Evolutionary conservation across 2,113 vertebrate species (phyloP), one percentile per base, ranked within the genome.

Genomic region (Ageneiosus marmoratus): DNA sequence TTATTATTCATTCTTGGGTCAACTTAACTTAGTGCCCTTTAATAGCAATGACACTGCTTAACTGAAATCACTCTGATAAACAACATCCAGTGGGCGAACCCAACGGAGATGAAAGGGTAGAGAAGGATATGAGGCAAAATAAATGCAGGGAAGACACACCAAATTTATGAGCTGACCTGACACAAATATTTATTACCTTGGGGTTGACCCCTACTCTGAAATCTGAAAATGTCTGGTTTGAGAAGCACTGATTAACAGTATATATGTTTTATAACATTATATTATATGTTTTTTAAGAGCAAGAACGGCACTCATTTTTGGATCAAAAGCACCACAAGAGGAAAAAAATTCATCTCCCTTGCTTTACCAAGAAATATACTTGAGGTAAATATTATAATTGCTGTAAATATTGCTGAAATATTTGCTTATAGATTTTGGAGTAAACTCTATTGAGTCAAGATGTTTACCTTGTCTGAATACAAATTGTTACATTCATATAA

Each of bases 291-390:
- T 34, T 70, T 44, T 44, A 70, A 70, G 37, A 77, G 3, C 53
- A 83, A 79, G 77, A 41, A 60, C 58, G 50, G 77, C 80, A 85
- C 44, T 77, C 53, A 70, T 77, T n/a, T 62, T 83, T 56, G 60
- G 77, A 56, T 18, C 80, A 70, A 56, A 20, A 69, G 29, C 77
- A 7, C 24, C 29, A 53, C 22, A 20, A 53, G 41, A 80, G 34
- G 63, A 22, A 79, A 62, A 76, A 83, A 70, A 75, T 80, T 67
- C 69, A 55, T 27, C 65, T 41, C 32, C 55, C 65, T 78, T n/a
- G 24, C 34, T 60, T 56, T 69, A 34, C n/a, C 27, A 75, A 34
- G 5, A 83, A 77, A 65, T 70, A 72, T 20, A 81, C 37, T 55
- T 51, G 41, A 80, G 82, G 82, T 81, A 72, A 13, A 15, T 50